Evolutionary conservation across 2,888 invertebrate genomes (phyloP).

Genomic region (Nemotelus nigrinus): DNA sequence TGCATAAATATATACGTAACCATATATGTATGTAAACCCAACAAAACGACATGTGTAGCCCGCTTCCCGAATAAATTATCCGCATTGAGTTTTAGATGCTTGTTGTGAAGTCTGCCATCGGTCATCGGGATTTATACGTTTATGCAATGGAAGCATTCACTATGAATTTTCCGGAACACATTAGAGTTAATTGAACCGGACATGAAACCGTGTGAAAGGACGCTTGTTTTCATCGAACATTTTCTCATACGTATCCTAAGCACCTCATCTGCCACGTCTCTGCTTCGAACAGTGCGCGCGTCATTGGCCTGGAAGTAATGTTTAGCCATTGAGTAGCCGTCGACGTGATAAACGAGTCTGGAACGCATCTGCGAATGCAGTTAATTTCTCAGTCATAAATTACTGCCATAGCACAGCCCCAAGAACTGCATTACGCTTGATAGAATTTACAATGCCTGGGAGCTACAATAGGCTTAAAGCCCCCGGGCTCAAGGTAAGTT

Average conservation of each 20-base stretch:
- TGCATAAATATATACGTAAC: slow-evolving; percentile 9
- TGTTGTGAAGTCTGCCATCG: neutral
- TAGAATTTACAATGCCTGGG: slow-evolving; percentile 29
- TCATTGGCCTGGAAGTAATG: slow-evolving; percentile 36
- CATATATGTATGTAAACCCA: too few relatives aligned
- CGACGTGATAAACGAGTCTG: slow-evolving; percentile 45
- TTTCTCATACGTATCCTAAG: slow-evolving; percentile 38
- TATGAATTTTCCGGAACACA: slow-evolving; percentile 27
- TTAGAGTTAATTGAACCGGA: slow-evolving; percentile 45
- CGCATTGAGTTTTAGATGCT: slow-evolving; percentile 48
- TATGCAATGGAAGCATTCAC: slow-evolving; percentile 5
- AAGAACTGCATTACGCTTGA: slow-evolving; percentile 37
- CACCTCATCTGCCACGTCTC: slow-evolving; percentile 11
- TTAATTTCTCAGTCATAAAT: slow-evolving; percentile 43
- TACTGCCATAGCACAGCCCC: slow-evolving; percentile 39
- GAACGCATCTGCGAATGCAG: slow-evolving; percentile 45
- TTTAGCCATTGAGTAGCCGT: slow-evolving; percentile 38
- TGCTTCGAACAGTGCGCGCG: neutral
- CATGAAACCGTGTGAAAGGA: slow-evolving; percentile 36
- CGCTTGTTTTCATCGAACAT: slow-evolving; percentile 24
- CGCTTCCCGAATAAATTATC: slow-evolving; percentile 43
- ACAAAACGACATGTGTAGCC: too few relatives aligned
- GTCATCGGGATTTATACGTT: neutral
- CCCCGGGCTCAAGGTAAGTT: slow-evolving; percentile 30
- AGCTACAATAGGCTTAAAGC: slow-evolving; percentile 31